Conservation (phyloP, 2,888 invertebrate species). For the Heliconius sara region DNA sequence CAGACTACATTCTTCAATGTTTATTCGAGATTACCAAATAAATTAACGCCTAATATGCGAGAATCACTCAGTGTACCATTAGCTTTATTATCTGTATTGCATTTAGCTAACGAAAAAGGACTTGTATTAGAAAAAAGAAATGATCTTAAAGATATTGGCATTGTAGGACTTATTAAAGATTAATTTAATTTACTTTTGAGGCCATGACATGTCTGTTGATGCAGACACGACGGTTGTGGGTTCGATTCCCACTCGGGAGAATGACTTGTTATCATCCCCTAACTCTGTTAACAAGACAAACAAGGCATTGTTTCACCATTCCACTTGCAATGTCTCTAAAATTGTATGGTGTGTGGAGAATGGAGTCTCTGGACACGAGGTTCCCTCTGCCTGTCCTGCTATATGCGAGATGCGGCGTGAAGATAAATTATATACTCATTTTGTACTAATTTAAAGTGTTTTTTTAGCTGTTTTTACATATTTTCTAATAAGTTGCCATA, state of each 20-base stretch:
- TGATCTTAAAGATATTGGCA: constrained; percentile 81
- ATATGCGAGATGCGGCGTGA: too few species aligned
- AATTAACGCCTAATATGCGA: constrained; percentile 85
- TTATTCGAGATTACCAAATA: constrained; percentile 83
- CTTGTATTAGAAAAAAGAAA: constrained; percentile 81
- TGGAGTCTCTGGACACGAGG: too few species aligned
- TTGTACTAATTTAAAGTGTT: background rate
- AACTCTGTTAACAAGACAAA: background rate
- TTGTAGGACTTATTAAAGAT: constrained; percentile 68
- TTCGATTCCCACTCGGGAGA: background rate
- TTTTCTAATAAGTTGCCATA: constrained; percentile 33
- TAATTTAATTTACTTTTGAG: constrained; percentile 13
- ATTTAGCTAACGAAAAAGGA: constrained; percentile 92
- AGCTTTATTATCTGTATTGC: constrained; percentile 91
- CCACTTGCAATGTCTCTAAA: background rate
- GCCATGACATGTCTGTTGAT: too few species aligned
- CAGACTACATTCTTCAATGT: constrained; percentile 82
- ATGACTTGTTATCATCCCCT: background rate
- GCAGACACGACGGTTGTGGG: too few species aligned
- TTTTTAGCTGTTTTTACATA: background rate
- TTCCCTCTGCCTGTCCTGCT: too few species aligned
- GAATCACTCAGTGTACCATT: constrained; percentile 90
- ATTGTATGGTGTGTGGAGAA: background rate
- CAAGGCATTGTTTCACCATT: too few species aligned
- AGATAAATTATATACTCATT: constrained; percentile 8